phyloP scores from a whole-genome alignment of 2,113 vertebrate species.

The Hucho hucho region DNA sequence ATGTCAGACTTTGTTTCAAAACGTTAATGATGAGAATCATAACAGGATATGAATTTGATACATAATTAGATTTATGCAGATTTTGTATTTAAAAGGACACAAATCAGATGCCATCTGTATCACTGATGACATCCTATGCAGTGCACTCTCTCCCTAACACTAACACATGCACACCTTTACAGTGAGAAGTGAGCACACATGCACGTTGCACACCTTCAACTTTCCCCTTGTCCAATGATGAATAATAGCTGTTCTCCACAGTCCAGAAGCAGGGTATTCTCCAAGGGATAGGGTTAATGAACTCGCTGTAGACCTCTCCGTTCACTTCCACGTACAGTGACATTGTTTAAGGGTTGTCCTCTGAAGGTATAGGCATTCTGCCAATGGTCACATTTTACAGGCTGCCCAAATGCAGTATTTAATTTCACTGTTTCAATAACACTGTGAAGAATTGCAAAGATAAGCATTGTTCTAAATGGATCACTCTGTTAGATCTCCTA shows the following conservation, averaged over 20 bases:
- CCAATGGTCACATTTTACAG: not conserved
- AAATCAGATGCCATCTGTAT: no score
- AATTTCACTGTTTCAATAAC: not conserved
- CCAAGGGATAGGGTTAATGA: slow-evolving; percentile 49
- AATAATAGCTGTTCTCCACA: slow-evolving; percentile 19
- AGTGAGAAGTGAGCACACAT: not conserved
- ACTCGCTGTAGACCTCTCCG: slow-evolving; percentile 22
- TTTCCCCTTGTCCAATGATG: slow-evolving; percentile 1
- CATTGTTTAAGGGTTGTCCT: slow-evolving; percentile 32
- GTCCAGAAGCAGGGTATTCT: slow-evolving; percentile 32
- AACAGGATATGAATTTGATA: no score
- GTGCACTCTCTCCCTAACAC: no score
- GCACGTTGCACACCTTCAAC: slow-evolving; percentile 5
- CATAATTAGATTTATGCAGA: no score
- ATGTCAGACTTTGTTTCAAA: no score
- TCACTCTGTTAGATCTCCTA: no score
- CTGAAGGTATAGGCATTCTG: slow-evolving; percentile 12
- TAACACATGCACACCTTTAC: no score
- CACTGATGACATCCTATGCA: no score
- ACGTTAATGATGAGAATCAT: no score
- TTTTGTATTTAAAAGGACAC: no score
- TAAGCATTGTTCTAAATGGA: no score
- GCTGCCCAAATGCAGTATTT: not conserved
- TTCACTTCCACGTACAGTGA: slow-evolving; percentile 29
- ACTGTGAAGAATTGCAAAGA: not conserved